Conservation (phyloP, 2,113 vertebrate species). For the Barbus barbus region DNA sequence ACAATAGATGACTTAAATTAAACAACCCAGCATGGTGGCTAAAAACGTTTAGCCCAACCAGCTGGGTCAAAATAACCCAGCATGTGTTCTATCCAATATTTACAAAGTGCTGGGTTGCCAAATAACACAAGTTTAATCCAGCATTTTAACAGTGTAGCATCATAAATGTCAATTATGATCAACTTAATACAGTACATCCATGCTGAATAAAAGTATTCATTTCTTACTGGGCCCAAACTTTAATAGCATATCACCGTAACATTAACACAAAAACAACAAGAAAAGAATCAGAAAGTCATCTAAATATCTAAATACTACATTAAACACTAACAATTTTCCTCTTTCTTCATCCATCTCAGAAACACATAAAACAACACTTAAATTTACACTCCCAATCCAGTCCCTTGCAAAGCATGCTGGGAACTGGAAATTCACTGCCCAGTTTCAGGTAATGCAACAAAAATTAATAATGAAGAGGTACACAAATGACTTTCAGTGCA, state of each 20-base stretch:
- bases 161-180: background rate
- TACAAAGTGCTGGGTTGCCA: too few species aligned
- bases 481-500: background rate
- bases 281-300: background rate
- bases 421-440: background rate
- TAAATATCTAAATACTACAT: background rate
- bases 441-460: background rate
- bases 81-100: too few species aligned
- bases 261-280: background rate
- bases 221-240: too few species aligned
- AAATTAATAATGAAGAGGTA: background rate
- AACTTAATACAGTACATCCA: background rate
- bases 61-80: too few species aligned
- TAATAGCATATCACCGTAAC: background rate
- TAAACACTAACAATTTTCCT: background rate
- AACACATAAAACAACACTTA: background rate
- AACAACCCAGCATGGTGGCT: too few species aligned
- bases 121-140: too few species aligned
- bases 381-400: background rate
- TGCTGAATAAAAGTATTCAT: background rate
- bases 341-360: background rate
- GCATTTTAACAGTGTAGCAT: too few species aligned
- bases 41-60: too few species aligned
- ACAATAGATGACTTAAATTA: too few species aligned
- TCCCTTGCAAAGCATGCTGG: background rate